Conservation (phyloP, 2,888 invertebrate species). For the Clostera curtula region DNA sequence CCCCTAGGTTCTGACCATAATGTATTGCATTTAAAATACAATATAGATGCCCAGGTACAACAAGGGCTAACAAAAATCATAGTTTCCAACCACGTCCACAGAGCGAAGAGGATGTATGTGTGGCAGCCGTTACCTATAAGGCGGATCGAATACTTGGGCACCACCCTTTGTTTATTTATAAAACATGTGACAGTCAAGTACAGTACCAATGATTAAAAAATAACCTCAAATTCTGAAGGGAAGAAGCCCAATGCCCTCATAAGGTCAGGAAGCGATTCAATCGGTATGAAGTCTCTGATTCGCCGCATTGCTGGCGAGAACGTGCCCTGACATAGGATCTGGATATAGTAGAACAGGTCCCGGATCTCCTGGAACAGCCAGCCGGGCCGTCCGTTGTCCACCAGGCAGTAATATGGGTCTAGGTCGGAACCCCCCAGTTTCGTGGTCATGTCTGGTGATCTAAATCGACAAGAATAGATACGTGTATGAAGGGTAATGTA, state of each 20-base stretch:
- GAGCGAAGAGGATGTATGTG: too few species aligned
- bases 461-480: too few species aligned
- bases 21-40: too few species aligned
- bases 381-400: conserved; percentile 82
- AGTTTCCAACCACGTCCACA: too few species aligned
- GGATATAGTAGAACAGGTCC: conserved; percentile 85
- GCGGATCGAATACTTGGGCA: too few species aligned
- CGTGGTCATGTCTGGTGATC: conserved; percentile 66
- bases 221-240: conserved; percentile 83
- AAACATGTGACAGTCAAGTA: too few species aligned
- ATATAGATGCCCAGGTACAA: too few species aligned
- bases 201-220: neutral
- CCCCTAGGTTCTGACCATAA: too few species aligned
- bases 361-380: conserved; percentile 82
- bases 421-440: conserved; percentile 72
- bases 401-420: conserved; percentile 80
- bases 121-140: too few species aligned
- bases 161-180: too few species aligned
- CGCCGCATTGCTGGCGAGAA: conserved; percentile 76
- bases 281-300: conserved; percentile 76
- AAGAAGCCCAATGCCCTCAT: conserved; percentile 85
- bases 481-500: too few species aligned
- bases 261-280: conserved; percentile 81
- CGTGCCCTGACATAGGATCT: conserved; percentile 82
- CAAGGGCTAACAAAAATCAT: too few species aligned